A percentile compares a stretch with the other conserved stretches of the same genome.
phyloP scores from a whole-genome alignment of 2,888 invertebrate genomes.

The Athalia rosae region DNA sequence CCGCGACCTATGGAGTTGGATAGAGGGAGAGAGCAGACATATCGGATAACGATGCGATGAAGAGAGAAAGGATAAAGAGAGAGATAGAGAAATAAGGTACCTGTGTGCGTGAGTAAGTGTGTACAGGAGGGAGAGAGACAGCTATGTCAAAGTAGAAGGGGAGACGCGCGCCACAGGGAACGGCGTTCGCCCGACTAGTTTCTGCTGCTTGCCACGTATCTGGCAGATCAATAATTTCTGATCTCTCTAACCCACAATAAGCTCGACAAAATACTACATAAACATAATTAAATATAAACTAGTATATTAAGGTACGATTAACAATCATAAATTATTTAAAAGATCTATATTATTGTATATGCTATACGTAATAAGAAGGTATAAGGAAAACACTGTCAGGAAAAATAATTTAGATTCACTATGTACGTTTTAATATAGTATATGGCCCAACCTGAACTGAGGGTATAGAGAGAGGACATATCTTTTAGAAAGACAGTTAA shows the following conservation, averaged over 20 bases:
- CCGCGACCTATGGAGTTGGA: constrained; percentile 37
- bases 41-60: constrained; percentile 41
- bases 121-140: constrained; percentile 44
- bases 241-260: constrained; percentile 54
- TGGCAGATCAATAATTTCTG: constrained; percentile 67
- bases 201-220: constrained; percentile 54
- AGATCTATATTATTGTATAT: neutral
- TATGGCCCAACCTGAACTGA: neutral
- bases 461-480: neutral
- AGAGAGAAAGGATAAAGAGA: constrained; percentile 36
- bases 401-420: neutral
- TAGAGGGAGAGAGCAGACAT: constrained; percentile 28
- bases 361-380: neutral
- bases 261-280: constrained; percentile 18
- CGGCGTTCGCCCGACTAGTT: constrained; percentile 61
- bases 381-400: neutral
- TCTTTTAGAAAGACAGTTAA: constrained; percentile 2
- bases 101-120: constrained; percentile 40
- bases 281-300: constrained; percentile 26
- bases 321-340: constrained; percentile 17
- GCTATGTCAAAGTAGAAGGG: constrained; percentile 58
- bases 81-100: constrained; percentile 46
- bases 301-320: neutral
- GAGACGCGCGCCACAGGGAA: constrained; percentile 69
- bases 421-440: neutral